Base-by-base conservation (phyloP, 2,113 vertebrate species). In the Atherinomorus stipes region DNA sequence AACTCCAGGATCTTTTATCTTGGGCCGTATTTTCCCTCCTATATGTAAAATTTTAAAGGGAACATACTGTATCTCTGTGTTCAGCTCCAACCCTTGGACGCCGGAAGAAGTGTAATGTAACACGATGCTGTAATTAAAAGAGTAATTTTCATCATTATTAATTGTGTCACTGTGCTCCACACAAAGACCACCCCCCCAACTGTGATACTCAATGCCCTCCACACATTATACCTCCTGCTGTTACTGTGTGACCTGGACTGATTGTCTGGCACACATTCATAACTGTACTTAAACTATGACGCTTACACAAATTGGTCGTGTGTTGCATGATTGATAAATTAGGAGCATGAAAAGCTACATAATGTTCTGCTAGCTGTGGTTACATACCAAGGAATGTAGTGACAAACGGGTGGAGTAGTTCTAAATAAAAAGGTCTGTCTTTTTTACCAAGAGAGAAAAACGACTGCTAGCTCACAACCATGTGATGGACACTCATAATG, bases 191-290 rank as follows among this genome's bases (percentile, higher is more conserved):
- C 21, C 2, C 11, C 28, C 31, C 62, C 23, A 0, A 6, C n/a
- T 76, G 64, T 50, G 34, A 49, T 15, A 53, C n/a, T 37, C 49
- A 51, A n/a, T 37, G 11, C 54, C 34, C 37, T 21, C 53, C 11
- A 54, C 65, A 67, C 62, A 80, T 71, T 38, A 61, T 42, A 44
- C 57, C 75, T 71, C 50, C 82, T 66, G 45, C 28, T 31, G 7
- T 34, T 23, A 26, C 15, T 54, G 16, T 61, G 72, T 49, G 44
- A 58, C 79, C 69, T 64, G 12, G 16, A 22, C 1, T 64, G 45
- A 59, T 60, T 22, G 68, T 40, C 64, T 22, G 56, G 38, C 66
- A 50, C 76, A 71, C 58, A 53, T 74, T 64, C 60, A 66, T 47
- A 56, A 51, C 51, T 50, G 38, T 56, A 40, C 68, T 70, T 37